Conservation (phyloP, 2,888 invertebrate species). For the Eupithecia exiguata region DNA sequence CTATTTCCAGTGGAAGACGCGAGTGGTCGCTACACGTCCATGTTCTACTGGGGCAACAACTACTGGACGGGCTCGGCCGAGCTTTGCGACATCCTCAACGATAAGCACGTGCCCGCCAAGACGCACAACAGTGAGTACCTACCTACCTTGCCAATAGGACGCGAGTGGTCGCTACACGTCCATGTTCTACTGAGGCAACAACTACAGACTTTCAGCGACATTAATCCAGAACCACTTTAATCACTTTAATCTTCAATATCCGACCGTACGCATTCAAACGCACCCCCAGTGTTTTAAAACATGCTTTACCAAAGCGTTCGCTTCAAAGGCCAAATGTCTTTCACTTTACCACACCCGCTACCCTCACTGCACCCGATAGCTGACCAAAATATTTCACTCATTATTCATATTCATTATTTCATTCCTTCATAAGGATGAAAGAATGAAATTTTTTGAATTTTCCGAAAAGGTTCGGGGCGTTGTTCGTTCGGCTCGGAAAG, state of each 20-base stretch:
- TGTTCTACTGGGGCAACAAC: constrained; percentile 92
- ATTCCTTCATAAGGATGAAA: too few species aligned
- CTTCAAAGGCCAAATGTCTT: not conserved
- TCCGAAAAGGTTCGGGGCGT: too few species aligned
- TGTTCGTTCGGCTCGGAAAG: not conserved
- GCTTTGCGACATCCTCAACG: constrained; percentile 86
- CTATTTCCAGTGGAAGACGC: constrained; percentile 81
- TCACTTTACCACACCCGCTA: not conserved
- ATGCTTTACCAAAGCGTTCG: too few species aligned
- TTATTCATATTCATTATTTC: too few species aligned
- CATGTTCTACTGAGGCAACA: constrained; percentile 92
- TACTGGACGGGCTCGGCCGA: constrained; percentile 91
- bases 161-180: constrained; percentile 90
- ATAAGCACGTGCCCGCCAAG: constrained; percentile 64
- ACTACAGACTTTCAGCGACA: constrained; percentile 70
- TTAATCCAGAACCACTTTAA: not conserved
- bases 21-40: constrained; percentile 89
- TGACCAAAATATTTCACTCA: not conserved
- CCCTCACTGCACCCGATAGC: not conserved
- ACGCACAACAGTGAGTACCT: constrained; percentile 62
- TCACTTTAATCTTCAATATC: too few species aligned
- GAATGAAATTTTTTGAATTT: too few species aligned
- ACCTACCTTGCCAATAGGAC: constrained; percentile 45
- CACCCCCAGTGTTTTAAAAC: too few species aligned
- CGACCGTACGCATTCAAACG: too few species aligned